Conservation (phyloP, 53 echinoderm and acorn worm species). For the Pentamera pediparva region DNA sequence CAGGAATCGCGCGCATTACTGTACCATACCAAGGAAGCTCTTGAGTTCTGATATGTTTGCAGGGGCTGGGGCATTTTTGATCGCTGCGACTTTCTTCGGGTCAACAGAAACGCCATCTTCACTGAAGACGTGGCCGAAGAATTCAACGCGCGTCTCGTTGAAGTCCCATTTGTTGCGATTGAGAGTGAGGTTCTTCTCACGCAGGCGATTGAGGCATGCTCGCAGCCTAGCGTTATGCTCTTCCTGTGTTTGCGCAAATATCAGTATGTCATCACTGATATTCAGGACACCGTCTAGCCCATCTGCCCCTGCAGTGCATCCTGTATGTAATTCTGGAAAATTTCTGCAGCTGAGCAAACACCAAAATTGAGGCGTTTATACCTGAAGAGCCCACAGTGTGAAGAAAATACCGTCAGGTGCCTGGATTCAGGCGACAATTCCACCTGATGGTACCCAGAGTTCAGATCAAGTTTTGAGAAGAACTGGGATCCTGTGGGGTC, state of each 20-base stretch:
- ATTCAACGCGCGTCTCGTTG: constrained; percentile 6
- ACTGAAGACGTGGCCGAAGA: constrained; percentile 55
- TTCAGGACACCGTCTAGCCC: constrained; percentile 56
- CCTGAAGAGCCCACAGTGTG: constrained; percentile 46
- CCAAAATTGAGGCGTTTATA: constrained; percentile 61
- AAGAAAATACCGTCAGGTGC: constrained; percentile 48
- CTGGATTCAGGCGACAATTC: constrained; percentile 49
- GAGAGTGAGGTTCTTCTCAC: constrained; percentile 38
- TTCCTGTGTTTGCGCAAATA: constrained; percentile 27
- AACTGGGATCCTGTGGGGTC: constrained; percentile 42
- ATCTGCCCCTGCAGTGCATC: constrained; percentile 34
- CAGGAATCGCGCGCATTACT: too few relatives aligned
- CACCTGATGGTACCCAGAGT: constrained; percentile 72
- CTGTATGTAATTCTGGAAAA: constrained; percentile 53
- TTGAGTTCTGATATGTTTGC: too few relatives aligned
- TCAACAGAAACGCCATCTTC: constrained; percentile 28
- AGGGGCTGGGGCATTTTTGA: constrained; percentile 19
- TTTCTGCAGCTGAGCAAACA: constrained; percentile 48
- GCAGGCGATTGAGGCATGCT: constrained; percentile 22
- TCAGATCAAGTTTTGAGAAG: constrained; percentile 61
- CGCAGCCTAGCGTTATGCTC: constrained; percentile 39
- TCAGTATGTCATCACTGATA: constrained; percentile 60
- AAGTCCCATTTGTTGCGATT: constrained; percentile 46
- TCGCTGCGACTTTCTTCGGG: constrained; percentile 33
- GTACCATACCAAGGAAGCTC: too few relatives aligned